phyloP scores from a whole-genome alignment of 2,888 invertebrate species.

The Polyploca ridens region DNA sequence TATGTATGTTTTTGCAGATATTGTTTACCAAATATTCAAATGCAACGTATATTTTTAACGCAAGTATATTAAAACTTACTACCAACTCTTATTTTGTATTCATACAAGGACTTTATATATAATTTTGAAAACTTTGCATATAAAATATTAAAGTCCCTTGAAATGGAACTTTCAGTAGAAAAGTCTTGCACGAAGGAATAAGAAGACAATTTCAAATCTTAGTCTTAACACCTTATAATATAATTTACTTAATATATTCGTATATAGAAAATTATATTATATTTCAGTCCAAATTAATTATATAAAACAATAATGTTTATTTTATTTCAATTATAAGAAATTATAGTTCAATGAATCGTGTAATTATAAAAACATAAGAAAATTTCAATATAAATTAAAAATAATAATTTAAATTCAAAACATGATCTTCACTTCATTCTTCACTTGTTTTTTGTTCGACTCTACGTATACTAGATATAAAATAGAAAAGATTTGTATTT shows the following conservation, averaged over 20 bases:
- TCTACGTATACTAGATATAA: too few species aligned
- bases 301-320: not conserved
- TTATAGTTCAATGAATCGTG: not conserved
- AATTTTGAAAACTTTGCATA: slow-evolving; percentile 23
- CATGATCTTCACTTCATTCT: too few species aligned
- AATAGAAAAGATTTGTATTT: too few species aligned
- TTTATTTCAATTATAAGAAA: not conserved
- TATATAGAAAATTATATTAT: not conserved
- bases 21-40: not conserved
- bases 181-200: slow-evolving; percentile 15
- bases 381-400: too few species aligned
- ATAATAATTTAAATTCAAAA: too few species aligned
- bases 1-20: not conserved
- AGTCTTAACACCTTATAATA: not conserved
- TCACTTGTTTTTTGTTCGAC: too few species aligned
- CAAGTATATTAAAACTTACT: not conserved
- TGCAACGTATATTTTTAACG: not conserved
- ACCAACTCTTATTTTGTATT: not conserved
- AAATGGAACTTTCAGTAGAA: slow-evolving; percentile 6
- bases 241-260: not conserved
- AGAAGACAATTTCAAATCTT: slow-evolving; percentile 2
- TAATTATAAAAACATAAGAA: not conserved
- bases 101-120: not conserved
- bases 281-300: not conserved
- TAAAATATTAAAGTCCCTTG: slow-evolving; percentile 24